Evolutionary conservation across 2,797 vertebrate species (phyloP).

Genomic region (Enteromius mattozi): DNA sequence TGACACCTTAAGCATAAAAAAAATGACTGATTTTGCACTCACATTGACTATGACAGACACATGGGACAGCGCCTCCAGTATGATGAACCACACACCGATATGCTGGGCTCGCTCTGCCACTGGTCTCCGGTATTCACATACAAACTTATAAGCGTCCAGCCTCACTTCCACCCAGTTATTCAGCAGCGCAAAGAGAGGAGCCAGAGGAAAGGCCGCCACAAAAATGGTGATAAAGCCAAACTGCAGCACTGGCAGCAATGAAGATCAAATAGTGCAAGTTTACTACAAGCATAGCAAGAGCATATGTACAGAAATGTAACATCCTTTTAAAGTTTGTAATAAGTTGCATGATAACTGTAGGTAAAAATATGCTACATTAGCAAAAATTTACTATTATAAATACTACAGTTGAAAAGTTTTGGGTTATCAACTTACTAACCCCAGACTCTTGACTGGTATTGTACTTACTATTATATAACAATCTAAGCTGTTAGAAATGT

Average conservation of each 20-base stretch:
- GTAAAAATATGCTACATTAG: background rate
- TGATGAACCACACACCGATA: slow-evolving; percentile 83
- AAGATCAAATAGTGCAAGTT: slow-evolving; percentile 1
- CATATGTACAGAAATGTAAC: background rate
- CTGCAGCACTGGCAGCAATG: slow-evolving; percentile 75
- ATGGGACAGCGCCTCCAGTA: slow-evolving; percentile 80
- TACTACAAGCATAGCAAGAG: background rate
- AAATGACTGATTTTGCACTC: slow-evolving; percentile 51
- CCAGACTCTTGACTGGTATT: background rate
- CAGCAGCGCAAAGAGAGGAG: slow-evolving; percentile 81
- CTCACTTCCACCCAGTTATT: slow-evolving; percentile 84
- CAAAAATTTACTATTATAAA: background rate
- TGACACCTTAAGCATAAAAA: background rate
- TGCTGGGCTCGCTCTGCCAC: slow-evolving; percentile 80
- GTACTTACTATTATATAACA: background rate
- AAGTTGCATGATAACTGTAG: background rate
- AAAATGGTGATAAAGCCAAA: slow-evolving; percentile 86
- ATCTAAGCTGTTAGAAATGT: background rate
- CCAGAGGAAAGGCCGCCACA: slow-evolving; percentile 81
- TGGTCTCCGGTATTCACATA: slow-evolving; percentile 79
- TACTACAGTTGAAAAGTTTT: background rate
- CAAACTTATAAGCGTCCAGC: slow-evolving; percentile 82
- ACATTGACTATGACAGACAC: slow-evolving; percentile 81
- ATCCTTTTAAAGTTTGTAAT: background rate
- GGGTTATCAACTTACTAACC: background rate